These are phyloP conservation scores for Lasioglossum calceatum DNA, from an alignment of 2,888 invertebrate genomes.

Conservation along the genomic window DNA sequence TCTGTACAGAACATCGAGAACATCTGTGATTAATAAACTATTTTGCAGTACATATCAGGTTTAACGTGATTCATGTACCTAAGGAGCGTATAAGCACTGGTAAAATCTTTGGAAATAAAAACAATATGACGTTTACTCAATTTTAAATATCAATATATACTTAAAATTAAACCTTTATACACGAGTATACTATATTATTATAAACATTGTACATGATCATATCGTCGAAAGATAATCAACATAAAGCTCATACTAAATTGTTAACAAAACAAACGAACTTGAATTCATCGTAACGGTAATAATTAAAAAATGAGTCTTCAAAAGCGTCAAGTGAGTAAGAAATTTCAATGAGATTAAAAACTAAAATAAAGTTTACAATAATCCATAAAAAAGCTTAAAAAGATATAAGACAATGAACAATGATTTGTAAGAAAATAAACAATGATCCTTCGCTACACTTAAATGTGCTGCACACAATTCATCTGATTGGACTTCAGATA, in stretches of 20 bases:
- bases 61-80: not conserved
- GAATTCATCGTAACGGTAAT: not conserved
- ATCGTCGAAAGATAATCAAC: constrained; percentile 4
- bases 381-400: not conserved
- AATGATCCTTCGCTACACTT: not conserved
- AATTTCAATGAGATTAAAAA: not conserved
- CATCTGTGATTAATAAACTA: constrained; percentile 15
- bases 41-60: not conserved
- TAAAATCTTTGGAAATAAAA: not conserved
- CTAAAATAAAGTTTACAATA: not conserved
- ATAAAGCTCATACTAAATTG: not conserved
- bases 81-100: too few species aligned
- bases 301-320: not conserved
- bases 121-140: not conserved
- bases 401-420: not conserved
- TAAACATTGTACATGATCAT: not conserved
- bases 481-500: constrained; percentile 57
- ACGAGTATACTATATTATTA: not conserved
- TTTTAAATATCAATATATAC: not conserved
- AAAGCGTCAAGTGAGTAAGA: not conserved
- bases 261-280: not conserved
- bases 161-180: not conserved
- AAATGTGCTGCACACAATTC: not conserved
- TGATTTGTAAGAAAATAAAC: not conserved
- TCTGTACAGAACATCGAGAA: constrained; percentile 4